These are phyloP conservation scores for Diadumene lineata DNA, from an alignment of 92 coral and sea anemone genomes.

Conservation along the genomic window DNA sequence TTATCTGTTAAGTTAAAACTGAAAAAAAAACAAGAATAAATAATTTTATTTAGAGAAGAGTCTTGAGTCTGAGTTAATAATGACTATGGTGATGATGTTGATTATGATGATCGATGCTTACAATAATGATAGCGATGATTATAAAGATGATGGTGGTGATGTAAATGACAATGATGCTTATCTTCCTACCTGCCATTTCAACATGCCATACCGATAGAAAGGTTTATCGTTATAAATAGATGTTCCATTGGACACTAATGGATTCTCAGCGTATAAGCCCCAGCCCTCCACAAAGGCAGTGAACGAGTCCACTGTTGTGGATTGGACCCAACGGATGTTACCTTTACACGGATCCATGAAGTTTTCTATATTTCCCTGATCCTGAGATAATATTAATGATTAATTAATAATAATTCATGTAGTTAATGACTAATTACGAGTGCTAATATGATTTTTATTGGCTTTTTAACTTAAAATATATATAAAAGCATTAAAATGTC, in stretches of 20 bases:
- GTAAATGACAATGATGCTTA: neutral
- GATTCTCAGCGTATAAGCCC: constrained; percentile 57
- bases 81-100: neutral
- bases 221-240: constrained; percentile 37
- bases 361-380: constrained; percentile 42
- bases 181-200: constrained; percentile 52
- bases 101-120: neutral
- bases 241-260: constrained; percentile 36
- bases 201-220: constrained; percentile 48
- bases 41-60: neutral
- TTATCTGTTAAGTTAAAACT: too few relatives aligned
- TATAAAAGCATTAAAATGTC: too few relatives aligned
- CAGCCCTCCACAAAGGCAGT: constrained; percentile 49
- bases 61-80: neutral
- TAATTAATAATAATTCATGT: too few relatives aligned
- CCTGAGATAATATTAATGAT: constrained; percentile 9
- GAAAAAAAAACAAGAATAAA: too few relatives aligned
- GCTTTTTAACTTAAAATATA: too few relatives aligned
- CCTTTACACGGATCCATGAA: constrained; percentile 44
- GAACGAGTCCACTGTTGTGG: constrained; percentile 26
- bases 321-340: constrained; percentile 37
- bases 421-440: too few relatives aligned
- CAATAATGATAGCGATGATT: neutral
- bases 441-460: too few relatives aligned
- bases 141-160: neutral